Evolutionary conservation across 37 sponge, comb jelly and placozoan species (phyloP), one percentile per base, ranked within the genome.

Genomic region (Aphrocallistes beatrix): DNA sequence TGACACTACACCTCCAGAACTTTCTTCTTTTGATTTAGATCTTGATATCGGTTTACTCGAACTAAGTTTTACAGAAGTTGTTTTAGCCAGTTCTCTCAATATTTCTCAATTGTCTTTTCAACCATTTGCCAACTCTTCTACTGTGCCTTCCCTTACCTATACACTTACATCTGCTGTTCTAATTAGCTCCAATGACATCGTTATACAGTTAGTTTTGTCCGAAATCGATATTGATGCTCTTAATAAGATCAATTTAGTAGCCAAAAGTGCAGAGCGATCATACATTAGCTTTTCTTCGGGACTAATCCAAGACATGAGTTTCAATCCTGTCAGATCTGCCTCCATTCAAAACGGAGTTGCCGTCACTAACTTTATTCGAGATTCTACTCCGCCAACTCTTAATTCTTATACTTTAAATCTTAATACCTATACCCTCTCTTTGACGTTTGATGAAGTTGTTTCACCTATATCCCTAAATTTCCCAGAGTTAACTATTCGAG

Each of bases 371-470:
- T 95, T 90, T 81, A 89, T 86, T 32, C 83, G 84, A 36, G 92
- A 93, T 60, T 50, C 37, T 9, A 90, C 51, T 0, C 23, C 83
- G 10, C 95, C 95, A 38, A 51, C 23, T 34, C 88, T 93, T 32
- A 86, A 84, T 13, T 86, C 84, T 0, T 93, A 90, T 81, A 39
- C 85, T 0, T 85, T 95, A 25, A 85, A 95, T 83, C 83, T 95
- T 17, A 83, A 93, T 47, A 82, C 87, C 0, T 88, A 89, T 39
- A 48, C 84, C 0, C 84, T 95, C 0, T 87, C 92, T 37, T 85
- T 95, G 39, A 95, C 93, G 1, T 93, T 95, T 47, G 84, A 91
- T 85, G 96, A 95, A 84, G 93, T 93, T 38, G 89, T 95, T 25
- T 47, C 88, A 38, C 86, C 87, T 17, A 84, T 23, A 1, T 92